Evolutionary conservation across 1,140 invertebrate species (phyloP).

Genomic region (Oedothorax gibbosus): DNA sequence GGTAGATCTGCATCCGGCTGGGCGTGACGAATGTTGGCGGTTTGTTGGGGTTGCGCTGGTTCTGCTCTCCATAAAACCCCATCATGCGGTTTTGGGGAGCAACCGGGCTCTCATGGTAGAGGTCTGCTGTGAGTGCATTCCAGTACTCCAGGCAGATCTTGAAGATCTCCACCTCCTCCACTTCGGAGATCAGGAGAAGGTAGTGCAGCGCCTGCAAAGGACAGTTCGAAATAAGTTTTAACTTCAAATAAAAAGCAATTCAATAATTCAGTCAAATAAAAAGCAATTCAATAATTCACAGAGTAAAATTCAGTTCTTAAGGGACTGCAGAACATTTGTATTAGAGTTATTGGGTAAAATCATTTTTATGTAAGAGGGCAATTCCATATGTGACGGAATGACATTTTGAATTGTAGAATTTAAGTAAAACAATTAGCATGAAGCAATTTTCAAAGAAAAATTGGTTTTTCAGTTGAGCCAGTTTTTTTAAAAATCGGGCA

Average conservation of each 20-base stretch:
- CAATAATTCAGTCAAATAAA: too few species aligned
- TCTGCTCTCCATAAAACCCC: neutral
- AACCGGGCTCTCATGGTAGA: conserved; percentile 79
- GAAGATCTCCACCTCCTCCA: conserved; percentile 99
- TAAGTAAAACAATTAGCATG: too few species aligned
- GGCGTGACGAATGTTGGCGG: conserved; percentile 64
- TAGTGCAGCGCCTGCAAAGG: conserved; percentile 83
- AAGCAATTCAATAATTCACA: too few species aligned
- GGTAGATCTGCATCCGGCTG: conserved; percentile 79
- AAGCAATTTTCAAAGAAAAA: too few species aligned
- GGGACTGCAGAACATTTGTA: too few species aligned
- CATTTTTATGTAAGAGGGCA: too few species aligned
- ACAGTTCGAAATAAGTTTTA: neutral
- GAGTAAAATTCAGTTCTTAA: too few species aligned
- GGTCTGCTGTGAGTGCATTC: conserved; percentile 90
- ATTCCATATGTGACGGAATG: too few species aligned
- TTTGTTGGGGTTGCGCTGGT: neutral
- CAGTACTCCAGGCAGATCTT: conserved; percentile 99
- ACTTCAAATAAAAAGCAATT: too few species aligned
- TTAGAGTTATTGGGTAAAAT: too few species aligned
- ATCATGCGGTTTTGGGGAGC: conserved; percentile 5
- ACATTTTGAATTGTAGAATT: neutral
- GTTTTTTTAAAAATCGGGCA: too few species aligned
- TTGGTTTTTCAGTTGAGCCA: too few species aligned
- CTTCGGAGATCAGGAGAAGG: conserved; percentile 96